Evolutionary conservation across 2,797 vertebrate genomes (phyloP).

Genomic region (Pangasius sanitwongsei): DNA sequence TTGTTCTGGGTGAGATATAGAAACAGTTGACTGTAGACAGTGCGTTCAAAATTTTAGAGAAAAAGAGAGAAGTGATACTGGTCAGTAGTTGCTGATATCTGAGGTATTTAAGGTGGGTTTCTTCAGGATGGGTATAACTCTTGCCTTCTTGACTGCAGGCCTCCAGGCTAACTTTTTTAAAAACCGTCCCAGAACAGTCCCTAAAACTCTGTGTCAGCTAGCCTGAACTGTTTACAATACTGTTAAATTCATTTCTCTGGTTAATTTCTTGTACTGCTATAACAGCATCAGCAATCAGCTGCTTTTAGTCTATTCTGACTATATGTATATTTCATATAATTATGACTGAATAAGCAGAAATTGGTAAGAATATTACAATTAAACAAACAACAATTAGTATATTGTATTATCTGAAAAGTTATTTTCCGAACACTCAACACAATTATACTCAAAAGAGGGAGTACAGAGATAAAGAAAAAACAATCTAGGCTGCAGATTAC

Average conservation of each 20-base stretch:
- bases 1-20: not conserved
- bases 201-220: too few relatives aligned
- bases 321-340: too few relatives aligned
- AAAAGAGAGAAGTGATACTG: not conserved
- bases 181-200: too few relatives aligned
- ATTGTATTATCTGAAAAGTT: too few relatives aligned
- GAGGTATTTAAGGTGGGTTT: too few relatives aligned
- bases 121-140: not conserved
- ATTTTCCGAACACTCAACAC: too few relatives aligned
- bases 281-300: not conserved
- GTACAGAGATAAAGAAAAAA: too few relatives aligned
- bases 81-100: not conserved
- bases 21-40: not conserved
- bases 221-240: too few relatives aligned
- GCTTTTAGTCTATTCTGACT: not conserved
- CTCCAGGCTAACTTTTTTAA: too few relatives aligned
- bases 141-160: not conserved
- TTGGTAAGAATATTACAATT: not conserved
- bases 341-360: not conserved
- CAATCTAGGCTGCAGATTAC: too few relatives aligned
- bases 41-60: not conserved
- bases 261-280: not conserved
- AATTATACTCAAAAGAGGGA: too few relatives aligned
- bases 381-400: not conserved
- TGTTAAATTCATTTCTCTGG: not conserved